phyloP scores from a whole-genome alignment of 2,888 invertebrate genomes.

The Dolichopus griseipennis region DNA sequence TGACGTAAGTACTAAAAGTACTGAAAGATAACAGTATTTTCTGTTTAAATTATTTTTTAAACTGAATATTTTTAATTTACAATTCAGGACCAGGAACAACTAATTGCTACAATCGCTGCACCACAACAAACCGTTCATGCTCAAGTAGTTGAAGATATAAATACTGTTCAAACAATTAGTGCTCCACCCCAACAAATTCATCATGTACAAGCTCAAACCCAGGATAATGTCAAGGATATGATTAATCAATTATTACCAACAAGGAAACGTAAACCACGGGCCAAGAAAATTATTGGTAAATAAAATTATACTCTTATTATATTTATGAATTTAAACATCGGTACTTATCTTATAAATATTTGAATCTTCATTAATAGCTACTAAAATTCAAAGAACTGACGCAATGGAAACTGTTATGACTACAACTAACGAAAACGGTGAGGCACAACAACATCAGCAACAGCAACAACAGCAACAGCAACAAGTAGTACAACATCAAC shows the following conservation, averaged over 20 bases:
- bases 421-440: conserved; percentile 22
- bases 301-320: conserved; percentile 36
- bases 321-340: too few relatives aligned
- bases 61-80: not conserved
- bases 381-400: conserved; percentile 40
- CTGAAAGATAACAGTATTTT: conserved; percentile 19
- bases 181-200: conserved; percentile 33
- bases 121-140: conserved; percentile 43
- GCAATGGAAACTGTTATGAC: conserved; percentile 41
- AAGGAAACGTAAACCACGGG: conserved; percentile 48
- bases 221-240: conserved; percentile 37
- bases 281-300: conserved; percentile 37
- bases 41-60: not conserved
- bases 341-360: too few relatives aligned
- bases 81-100: conserved; percentile 38
- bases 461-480: conserved; percentile 28
- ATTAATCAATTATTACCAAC: conserved; percentile 48
- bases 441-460: conserved; percentile 25
- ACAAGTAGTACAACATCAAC: conserved; percentile 29
- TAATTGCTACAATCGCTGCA: conserved; percentile 42
- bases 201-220: conserved; percentile 39
- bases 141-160: conserved; percentile 43
- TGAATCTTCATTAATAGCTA: conserved; percentile 30
- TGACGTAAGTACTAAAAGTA: conserved; percentile 23
- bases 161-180: conserved; percentile 39